These are phyloP conservation scores for Sciurus carolinensis DNA, from an alignment of 2,797 vertebrate genomes.

Conservation along the genomic window DNA sequence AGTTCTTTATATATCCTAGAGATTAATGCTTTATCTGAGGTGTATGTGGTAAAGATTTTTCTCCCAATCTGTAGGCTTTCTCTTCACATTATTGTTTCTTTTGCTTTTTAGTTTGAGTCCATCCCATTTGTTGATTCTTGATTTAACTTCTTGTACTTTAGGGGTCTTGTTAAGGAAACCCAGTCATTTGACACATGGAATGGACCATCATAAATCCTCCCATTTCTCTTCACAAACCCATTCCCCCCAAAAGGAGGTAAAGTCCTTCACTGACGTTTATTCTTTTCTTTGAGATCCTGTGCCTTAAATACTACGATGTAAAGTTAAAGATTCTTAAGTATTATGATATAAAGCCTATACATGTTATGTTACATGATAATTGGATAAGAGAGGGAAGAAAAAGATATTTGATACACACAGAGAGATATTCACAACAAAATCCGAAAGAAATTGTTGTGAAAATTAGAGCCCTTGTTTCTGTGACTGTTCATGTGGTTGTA, in stretches of 20 bases:
- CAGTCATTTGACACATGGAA: too few relatives aligned
- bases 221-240: background rate
- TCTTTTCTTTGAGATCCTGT: background rate
- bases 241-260: background rate
- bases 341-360: background rate
- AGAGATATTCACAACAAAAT: slow-evolving; percentile 1
- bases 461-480: background rate
- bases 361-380: slow-evolving; percentile 25
- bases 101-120: too few relatives aligned
- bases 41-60: too few relatives aligned
- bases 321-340: background rate
- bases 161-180: too few relatives aligned
- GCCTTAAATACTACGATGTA: background rate
- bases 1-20: too few relatives aligned
- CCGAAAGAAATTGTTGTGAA: background rate
- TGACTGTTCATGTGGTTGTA: background rate
- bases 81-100: too few relatives aligned
- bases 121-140: too few relatives aligned
- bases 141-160: too few relatives aligned
- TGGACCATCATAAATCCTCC: too few relatives aligned
- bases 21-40: too few relatives aligned
- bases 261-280: background rate
- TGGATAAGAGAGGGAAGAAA: background rate
- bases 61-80: too few relatives aligned
- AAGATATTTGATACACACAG: background rate